phyloP scores from a whole-genome alignment of 2,888 invertebrate species.

The Drosophila anomelani region DNA sequence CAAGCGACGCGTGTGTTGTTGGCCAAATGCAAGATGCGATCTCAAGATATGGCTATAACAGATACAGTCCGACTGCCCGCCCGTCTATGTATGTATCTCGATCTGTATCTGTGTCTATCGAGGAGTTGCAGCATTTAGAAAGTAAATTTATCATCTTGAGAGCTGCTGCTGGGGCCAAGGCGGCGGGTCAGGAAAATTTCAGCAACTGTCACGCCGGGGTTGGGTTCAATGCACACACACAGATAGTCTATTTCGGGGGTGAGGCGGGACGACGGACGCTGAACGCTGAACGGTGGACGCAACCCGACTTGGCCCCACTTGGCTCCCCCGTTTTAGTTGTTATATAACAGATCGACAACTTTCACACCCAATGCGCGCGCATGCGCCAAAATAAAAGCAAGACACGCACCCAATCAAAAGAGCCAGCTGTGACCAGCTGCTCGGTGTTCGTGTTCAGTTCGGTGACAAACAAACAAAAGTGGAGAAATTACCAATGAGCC shows the following conservation, averaged over 20 bases:
- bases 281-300: slow-evolving; percentile 14
- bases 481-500: slow-evolving; percentile 76
- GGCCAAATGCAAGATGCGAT: slow-evolving; percentile 68
- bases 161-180: slow-evolving; percentile 7
- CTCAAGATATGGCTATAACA: slow-evolving; percentile 39
- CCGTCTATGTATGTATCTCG: slow-evolving; percentile 11
- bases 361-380: slow-evolving; percentile 73
- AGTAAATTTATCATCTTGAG: slow-evolving; percentile 62
- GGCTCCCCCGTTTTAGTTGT: slow-evolving; percentile 42
- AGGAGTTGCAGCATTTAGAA: slow-evolving; percentile 66
- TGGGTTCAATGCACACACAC: slow-evolving; percentile 75
- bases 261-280: not conserved
- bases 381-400: slow-evolving; percentile 45
- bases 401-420: slow-evolving; percentile 57
- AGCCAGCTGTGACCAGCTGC: slow-evolving; percentile 32
- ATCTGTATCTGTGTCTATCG: slow-evolving; percentile 30
- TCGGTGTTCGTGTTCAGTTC: not conserved
- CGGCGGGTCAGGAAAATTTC: slow-evolving; percentile 72
- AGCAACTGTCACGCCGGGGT: slow-evolving; percentile 67
- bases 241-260: slow-evolving; percentile 7
- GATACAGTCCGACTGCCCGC: slow-evolving; percentile 26
- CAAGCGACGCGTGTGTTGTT: slow-evolving; percentile 60
- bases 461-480: slow-evolving; percentile 35
- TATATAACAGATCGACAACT: slow-evolving; percentile 79
- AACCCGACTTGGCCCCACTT: slow-evolving; percentile 27